Conservation (phyloP, 2,113 vertebrate genomes). For the Brevimyrus niger region DNA sequence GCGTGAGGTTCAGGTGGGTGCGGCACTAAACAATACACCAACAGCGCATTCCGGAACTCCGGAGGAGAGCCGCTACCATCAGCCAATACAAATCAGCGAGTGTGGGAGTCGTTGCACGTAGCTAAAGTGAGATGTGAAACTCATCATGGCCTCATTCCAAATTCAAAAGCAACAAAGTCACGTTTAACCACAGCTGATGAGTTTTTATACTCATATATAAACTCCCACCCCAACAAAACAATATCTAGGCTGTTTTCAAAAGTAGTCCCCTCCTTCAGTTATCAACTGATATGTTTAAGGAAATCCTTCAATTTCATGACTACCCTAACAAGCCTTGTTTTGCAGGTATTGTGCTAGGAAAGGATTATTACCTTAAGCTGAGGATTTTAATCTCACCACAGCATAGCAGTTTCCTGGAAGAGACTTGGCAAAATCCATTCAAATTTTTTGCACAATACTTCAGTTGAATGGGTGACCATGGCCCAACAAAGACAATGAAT, state of each 20-base stretch:
- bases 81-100: background rate
- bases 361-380: background rate
- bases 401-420: background rate
- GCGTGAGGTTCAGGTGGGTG: background rate
- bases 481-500: background rate
- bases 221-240: background rate
- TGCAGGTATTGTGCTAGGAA: background rate
- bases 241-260: background rate
- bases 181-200: background rate
- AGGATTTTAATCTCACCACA: background rate
- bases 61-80: background rate
- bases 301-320: background rate
- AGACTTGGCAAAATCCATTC: background rate
- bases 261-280: background rate
- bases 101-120: background rate
- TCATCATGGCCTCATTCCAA: background rate
- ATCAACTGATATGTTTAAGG: background rate
- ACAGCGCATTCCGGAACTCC: background rate
- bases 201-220: background rate
- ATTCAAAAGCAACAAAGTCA: background rate
- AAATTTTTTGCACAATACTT: background rate
- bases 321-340: background rate
- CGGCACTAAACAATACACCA: background rate
- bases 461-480: slow-evolving; percentile 1
- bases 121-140: background rate